Base-by-base conservation (phyloP, 2,888 invertebrate species). In the Dichetophora obliterata region DNA sequence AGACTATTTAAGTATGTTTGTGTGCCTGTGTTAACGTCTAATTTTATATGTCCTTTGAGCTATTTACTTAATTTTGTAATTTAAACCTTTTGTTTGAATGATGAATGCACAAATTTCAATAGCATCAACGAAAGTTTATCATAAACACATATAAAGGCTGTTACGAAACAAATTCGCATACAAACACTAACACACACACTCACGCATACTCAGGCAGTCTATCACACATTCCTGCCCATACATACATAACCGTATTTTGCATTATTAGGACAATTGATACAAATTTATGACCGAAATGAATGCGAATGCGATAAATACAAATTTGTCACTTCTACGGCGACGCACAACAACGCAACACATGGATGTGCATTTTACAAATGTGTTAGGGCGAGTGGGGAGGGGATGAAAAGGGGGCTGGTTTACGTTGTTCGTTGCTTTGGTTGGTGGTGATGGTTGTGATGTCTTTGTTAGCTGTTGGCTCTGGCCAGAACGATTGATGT, bases 251-350 rank as follows among this genome's bases (percentile, higher is more conserved):
- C 3, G n/a, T 19, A 54, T 54, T 54, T 54, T 66, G 66, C 66
- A 24, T 50, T 50, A 24, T 68, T 27, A 50, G 50, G 2, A 24
- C 68, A 22, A 68, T 50, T 68, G 50, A 68, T 68, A 50, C 68
- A 24, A 68, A 68, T 68, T 68, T 68, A 68, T 50, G 68, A 50
- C 68, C 68, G 50, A 68, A 68, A 74, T 74, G 63, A 74, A 65
- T 65, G 65, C 50, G 73, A 31, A 34, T 74, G 50, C 48, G 61
- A 63, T 65, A 48, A 65, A 27, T 34, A 43, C 22, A 19, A 68
- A 74, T 74, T 74, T 74, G 73, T 74, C 65, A 74, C 65, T 65
- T 50, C 52, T 11, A 61, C 24, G 24, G 6, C 63, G 27, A 37
- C 71, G 59, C 37, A 72, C 27, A 37, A n/a, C 59, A 65, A 24